These are phyloP conservation scores for Bolinopsis microptera DNA, from an alignment of 37 sponge, comb jelly and placozoan species.

Conservation along the genomic window DNA sequence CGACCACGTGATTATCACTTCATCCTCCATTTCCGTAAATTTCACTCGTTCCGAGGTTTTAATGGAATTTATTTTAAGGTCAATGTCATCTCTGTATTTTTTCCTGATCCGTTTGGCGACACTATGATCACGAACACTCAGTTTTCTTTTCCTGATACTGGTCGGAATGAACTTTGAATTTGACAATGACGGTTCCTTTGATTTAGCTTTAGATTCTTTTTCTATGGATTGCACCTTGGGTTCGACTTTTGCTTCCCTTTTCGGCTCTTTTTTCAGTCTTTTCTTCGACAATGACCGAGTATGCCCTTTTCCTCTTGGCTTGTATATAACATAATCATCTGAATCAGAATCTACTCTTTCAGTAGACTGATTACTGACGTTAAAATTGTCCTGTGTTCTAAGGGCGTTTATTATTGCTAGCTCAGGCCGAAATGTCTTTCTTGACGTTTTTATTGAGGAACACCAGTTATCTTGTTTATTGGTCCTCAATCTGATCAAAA, in stretches of 20 bases:
- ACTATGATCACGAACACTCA: neutral
- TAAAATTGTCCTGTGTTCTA: neutral
- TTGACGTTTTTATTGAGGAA: neutral
- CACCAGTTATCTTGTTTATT: neutral
- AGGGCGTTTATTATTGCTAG: neutral
- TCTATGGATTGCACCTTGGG: neutral
- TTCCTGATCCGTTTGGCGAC: conserved; percentile 20
- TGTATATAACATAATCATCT: neutral
- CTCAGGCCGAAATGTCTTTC: neutral
- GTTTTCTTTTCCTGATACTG: neutral
- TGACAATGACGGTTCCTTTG: neutral
- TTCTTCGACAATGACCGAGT: neutral
- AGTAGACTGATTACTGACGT: neutral
- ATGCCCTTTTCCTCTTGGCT: neutral
- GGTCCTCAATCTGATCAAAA: neutral
- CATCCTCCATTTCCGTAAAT: neutral
- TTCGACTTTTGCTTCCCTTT: neutral
- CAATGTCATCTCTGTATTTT: conserved; percentile 36
- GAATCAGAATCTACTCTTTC: neutral
- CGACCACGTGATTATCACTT: neutral
- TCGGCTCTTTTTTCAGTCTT: neutral
- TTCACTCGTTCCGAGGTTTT: neutral
- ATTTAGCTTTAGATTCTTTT: neutral
- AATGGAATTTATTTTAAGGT: neutral
- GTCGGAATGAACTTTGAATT: neutral